Percentiles rank a stretch among this genome's conserved stretches.
Conservation (phyloP, 1,140 invertebrate species). For the Drosophila equinoxialis region DNA sequence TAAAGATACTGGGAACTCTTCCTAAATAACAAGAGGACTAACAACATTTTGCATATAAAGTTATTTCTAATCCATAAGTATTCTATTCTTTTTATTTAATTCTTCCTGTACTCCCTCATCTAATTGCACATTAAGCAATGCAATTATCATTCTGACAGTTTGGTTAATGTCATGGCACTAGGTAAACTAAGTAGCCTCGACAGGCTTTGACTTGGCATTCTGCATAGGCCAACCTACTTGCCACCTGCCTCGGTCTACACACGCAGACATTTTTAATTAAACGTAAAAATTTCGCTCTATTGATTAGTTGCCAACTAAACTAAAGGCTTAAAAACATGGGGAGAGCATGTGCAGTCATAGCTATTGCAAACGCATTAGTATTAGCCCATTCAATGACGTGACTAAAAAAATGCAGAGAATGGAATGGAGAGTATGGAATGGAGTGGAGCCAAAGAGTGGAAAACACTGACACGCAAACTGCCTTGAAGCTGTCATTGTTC, state of each 20-base stretch:
- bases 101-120: neutral
- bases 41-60: neutral
- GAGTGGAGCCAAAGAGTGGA: neutral
- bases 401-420: slow-evolving; percentile 11
- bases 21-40: no score
- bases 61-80: neutral
- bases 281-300: slow-evolving; percentile 73
- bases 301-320: slow-evolving; percentile 68
- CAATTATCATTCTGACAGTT: slow-evolving; percentile 77
- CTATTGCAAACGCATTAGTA: slow-evolving; percentile 79
- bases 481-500: slow-evolving; percentile 66
- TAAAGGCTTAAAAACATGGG: neutral
- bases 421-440: neutral
- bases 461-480: slow-evolving; percentile 64
- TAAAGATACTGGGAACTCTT: no score
- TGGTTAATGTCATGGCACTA: slow-evolving; percentile 52
- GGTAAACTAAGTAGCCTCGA: slow-evolving; percentile 29
- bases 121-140: slow-evolving; percentile 74
- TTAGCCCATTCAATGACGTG: slow-evolving; percentile 71
- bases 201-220: slow-evolving; percentile 21
- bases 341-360: slow-evolving; percentile 65
- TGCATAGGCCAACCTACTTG: slow-evolving; percentile 31
- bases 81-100: neutral
- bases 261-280: slow-evolving; percentile 81
- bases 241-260: slow-evolving; percentile 73